Evolutionary conservation across 2,113 vertebrate species (phyloP).

Genomic region (Apaloderma vittatum): DNA sequence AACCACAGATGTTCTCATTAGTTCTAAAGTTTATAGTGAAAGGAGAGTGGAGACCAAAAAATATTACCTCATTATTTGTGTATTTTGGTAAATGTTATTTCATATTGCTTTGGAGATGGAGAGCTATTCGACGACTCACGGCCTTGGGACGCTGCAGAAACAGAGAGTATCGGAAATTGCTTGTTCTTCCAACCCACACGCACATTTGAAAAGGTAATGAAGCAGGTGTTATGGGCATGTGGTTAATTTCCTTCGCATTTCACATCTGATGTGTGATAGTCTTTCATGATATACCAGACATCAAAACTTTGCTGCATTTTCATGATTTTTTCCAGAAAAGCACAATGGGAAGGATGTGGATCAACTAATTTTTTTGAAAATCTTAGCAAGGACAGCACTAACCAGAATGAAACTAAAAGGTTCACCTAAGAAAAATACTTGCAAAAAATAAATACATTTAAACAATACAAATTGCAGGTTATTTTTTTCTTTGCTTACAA

Average conservation of each 20-base stretch:
- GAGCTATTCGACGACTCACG: background rate
- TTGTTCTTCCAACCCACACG: background rate
- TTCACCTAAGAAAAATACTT: background rate
- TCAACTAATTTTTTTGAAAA: background rate
- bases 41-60: background rate
- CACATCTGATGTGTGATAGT: background rate
- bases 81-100: slow-evolving; percentile 23
- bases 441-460: background rate
- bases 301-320: background rate
- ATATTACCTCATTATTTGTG: background rate
- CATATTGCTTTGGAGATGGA: background rate
- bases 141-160: background rate
- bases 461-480: background rate
- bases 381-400: background rate
- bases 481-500: background rate
- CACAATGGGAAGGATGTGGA: background rate
- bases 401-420: background rate
- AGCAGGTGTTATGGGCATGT: background rate
- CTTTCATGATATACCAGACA: background rate
- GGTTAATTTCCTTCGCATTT: background rate
- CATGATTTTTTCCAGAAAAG: background rate
- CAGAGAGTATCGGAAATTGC: background rate
- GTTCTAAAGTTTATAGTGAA: background rate
- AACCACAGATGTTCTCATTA: background rate
- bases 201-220: background rate